phyloP scores from a whole-genome alignment of 37 sponge, comb jelly and placozoan genomes.

The Agelas oroides region DNA sequence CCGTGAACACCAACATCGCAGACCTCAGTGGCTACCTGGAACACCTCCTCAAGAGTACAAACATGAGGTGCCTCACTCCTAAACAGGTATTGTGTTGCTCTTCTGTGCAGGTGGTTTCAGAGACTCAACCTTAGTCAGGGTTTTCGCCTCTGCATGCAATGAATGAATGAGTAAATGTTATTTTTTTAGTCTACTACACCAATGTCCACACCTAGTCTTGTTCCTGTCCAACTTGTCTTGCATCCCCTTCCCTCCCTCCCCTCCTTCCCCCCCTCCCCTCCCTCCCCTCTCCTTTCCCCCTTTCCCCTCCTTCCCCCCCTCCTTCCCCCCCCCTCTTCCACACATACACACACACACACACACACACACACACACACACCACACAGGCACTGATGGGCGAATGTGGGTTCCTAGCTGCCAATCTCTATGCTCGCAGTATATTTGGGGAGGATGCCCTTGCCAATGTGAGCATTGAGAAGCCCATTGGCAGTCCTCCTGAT shows the following conservation, averaged over 20 bases:
- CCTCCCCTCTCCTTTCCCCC: too few relatives aligned
- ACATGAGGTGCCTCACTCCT: constrained; percentile 98
- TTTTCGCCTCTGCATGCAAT: too few relatives aligned
- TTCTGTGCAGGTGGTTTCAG: too few relatives aligned
- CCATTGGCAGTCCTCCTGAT: constrained; percentile 36
- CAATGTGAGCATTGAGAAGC: constrained; percentile 93
- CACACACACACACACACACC: neutral
- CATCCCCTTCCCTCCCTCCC: neutral
- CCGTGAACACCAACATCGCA: constrained; percentile 90
- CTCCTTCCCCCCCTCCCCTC: neutral
- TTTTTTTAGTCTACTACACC: neutral
- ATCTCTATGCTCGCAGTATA: constrained; percentile 95
- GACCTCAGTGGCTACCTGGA: constrained; percentile 84
- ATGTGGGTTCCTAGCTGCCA: constrained; percentile 98
- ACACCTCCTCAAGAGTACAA: constrained; percentile 88
- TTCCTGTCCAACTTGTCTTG: too few relatives aligned
- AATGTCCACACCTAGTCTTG: too few relatives aligned
- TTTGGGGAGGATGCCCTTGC: constrained; percentile 99
- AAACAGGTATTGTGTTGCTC: too few relatives aligned
- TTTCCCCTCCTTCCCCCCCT: too few relatives aligned
- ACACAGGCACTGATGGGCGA: constrained; percentile 92
- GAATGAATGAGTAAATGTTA: neutral
- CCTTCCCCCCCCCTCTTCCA: neutral
- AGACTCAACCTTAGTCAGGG: too few relatives aligned
- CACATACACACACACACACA: too few relatives aligned